Evolutionary conservation across 1,140 invertebrate genomes (phyloP).

Genomic region (Drosophila pseudoananassae): DNA sequence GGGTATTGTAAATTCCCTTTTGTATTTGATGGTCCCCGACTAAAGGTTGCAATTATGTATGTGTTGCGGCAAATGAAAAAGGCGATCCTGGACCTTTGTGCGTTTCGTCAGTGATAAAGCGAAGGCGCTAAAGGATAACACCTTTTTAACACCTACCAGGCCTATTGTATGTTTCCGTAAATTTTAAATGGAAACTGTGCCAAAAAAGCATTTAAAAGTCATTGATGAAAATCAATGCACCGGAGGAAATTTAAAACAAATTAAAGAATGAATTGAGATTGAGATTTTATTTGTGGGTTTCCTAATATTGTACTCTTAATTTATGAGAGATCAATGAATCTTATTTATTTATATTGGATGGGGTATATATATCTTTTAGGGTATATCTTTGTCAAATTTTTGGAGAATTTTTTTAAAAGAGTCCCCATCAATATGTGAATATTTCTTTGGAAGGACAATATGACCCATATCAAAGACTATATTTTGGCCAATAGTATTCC

Average conservation of each 20-base stretch:
- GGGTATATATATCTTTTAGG: too few species aligned
- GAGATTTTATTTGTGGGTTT: too few species aligned
- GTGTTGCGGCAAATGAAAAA: conserved; percentile 33
- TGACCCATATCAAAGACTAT: too few species aligned
- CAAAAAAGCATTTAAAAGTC: conserved; percentile 37
- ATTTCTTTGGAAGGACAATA: too few species aligned
- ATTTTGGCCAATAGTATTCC: too few species aligned
- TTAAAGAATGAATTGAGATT: neutral
- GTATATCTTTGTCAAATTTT: too few species aligned
- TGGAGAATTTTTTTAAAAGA: too few species aligned
- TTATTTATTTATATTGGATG: too few species aligned
- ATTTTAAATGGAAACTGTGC: conserved; percentile 32
- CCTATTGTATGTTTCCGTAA: conserved; percentile 45
- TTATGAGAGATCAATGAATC: too few species aligned
- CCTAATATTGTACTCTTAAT: too few species aligned
- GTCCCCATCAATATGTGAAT: too few species aligned
- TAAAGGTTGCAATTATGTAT: conserved; percentile 62
- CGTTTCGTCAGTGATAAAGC: conserved; percentile 64
- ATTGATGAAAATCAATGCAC: conserved; percentile 36
- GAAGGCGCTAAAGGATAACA: conserved; percentile 84
- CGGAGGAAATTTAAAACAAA: neutral
- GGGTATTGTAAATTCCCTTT: conserved; percentile 71
- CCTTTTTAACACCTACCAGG: conserved; percentile 80
- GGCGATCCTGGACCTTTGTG: conserved; percentile 51
- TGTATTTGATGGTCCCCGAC: conserved; percentile 46